Base-by-base conservation (phyloP, 2,888 invertebrate genomes). In the Hedya salicella region DNA sequence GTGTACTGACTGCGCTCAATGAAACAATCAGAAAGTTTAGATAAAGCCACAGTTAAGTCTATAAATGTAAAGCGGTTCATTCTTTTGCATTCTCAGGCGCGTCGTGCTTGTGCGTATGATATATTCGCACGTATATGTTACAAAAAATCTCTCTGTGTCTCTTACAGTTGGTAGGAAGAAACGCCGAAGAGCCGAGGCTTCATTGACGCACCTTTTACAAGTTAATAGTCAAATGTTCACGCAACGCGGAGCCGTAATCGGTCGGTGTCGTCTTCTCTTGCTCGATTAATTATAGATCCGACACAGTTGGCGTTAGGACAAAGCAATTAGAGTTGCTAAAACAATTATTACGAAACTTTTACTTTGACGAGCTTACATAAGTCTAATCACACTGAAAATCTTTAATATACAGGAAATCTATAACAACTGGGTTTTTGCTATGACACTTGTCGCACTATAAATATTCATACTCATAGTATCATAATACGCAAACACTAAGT, bases 271-370 rank as follows among this genome's bases (percentile, higher is more conserved):
- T 40, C 40, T 50, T 49, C 30, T 40, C 40, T 36, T 53, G 21
- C n/a, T 14, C 49, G 56, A 46, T 52, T 36, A 53, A 52, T 65
- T 53, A 60, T 21, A 39, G 53, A 65, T 66, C 61, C 32, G 66
- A 48, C 42, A 48, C 61, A 66, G 60, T 49, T 42, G 48, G 53
- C 54, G 60, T 54, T 53, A 40, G 61, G 61, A 66, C 66, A 54
- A 52, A 42, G 32, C 54, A 66, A 61, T 66, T 61, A 66, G 9
- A 39, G 42, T 36, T 40, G 39, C 39, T 48, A 36, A 61, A 66
- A 61, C 49, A 60, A 39, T 54, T 2, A 40, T 61, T 54, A 54
- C 21, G 16, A 36, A 53, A 66, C 46, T 53, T 49, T 66, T 54
- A 42, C 60, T 48, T 17, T 32, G 36, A 32, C 32, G 48, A 14